Percentiles rank a stretch among this genome's conserved stretches.
phyloP scores from a whole-genome alignment of 2,888 invertebrate species.

The Cephus spinipes region DNA sequence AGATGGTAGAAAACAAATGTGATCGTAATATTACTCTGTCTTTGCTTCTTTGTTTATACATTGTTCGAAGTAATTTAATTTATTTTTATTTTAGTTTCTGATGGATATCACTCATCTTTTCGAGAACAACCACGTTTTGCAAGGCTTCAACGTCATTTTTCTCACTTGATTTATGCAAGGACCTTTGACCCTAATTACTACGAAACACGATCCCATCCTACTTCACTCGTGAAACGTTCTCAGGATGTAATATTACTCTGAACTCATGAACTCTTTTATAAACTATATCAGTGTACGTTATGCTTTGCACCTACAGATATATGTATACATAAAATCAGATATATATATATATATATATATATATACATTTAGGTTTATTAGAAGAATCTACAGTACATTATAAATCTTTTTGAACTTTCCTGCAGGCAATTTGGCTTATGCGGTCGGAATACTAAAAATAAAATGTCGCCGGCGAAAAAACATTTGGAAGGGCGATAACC shows the following conservation, averaged over 20 bases:
- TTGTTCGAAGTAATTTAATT: background rate
- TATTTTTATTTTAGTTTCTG: background rate
- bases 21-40: background rate
- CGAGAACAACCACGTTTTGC: background rate
- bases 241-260: background rate
- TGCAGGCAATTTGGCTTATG: background rate
- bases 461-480: background rate
- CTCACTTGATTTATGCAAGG: background rate
- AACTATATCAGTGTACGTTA: background rate
- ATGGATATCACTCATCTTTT: background rate
- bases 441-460: slow-evolving; percentile 4
- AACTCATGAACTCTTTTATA: background rate
- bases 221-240: background rate
- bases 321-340: too few species aligned
- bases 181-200: background rate
- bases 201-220: background rate
- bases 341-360: too few species aligned
- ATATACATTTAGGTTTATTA: background rate
- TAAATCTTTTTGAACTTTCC: background rate
- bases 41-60: background rate
- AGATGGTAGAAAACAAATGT: background rate
- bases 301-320: background rate
- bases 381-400: background rate
- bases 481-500: slow-evolving; percentile 7
- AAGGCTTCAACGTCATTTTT: background rate